phyloP scores from a whole-genome alignment of 2,797 vertebrate genomes.

The Siniperca undulata region DNA sequence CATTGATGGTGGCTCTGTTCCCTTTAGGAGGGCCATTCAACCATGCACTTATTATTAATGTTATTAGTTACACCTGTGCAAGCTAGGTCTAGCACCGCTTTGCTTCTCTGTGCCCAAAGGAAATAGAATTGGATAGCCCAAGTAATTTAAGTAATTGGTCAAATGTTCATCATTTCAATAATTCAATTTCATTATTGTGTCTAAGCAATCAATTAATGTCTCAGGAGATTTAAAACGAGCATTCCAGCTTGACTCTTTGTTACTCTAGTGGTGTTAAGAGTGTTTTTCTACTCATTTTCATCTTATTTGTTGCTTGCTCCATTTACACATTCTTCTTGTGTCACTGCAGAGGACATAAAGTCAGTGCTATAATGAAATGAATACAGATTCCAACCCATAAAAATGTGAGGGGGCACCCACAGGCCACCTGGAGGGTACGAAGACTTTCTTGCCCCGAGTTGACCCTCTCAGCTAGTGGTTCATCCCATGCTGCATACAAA shows the following conservation, averaged over 20 bases:
- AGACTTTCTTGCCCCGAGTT: neutral
- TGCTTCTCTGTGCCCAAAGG: neutral
- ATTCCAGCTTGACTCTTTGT: neutral
- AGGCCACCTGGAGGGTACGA: constrained; percentile 20
- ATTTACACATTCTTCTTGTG: neutral
- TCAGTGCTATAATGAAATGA: constrained; percentile 6
- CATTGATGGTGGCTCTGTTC: neutral
- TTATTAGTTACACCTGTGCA: neutral
- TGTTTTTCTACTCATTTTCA: neutral
- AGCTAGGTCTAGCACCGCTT: neutral
- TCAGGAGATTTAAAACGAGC: neutral
- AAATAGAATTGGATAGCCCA: neutral
- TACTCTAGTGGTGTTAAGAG: too few relatives aligned
- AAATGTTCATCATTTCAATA: neutral
- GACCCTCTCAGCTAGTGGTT: constrained; percentile 11
- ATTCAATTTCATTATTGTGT: neutral
- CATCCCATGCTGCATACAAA: neutral
- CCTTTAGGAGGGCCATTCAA: neutral
- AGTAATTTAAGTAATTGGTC: neutral
- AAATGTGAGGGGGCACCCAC: constrained; percentile 16
- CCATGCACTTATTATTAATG: neutral
- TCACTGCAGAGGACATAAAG: constrained; percentile 28
- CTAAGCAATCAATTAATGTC: neutral
- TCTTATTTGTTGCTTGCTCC: constrained; percentile 1
- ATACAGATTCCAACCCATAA: constrained; percentile 12